Evolutionary conservation across 2,797 vertebrate genomes (phyloP).

Genomic region (Sebastes kiyomatsui): DNA sequence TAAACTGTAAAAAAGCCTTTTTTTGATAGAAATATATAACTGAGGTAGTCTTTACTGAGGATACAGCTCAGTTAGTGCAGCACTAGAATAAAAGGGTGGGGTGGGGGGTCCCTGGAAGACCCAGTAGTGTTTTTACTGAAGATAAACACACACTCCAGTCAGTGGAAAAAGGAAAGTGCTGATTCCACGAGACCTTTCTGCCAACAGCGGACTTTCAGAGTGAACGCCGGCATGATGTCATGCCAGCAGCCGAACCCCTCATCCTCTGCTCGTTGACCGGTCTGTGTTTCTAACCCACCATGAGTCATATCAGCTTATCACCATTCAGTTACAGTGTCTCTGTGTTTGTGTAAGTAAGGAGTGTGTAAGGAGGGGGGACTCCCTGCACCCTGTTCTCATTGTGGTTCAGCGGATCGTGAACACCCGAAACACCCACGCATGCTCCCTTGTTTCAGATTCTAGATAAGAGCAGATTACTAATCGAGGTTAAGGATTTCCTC

Average conservation of each 20-base stretch:
- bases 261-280: conserved; percentile 43
- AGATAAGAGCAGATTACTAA: conserved; percentile 19
- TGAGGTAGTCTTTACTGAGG: background rate
- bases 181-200: conserved; percentile 52
- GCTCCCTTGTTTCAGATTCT: conserved; percentile 11
- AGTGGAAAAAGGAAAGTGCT: conserved; percentile 62
- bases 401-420: conserved; percentile 50
- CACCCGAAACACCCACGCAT: conserved; percentile 10
- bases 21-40: background rate
- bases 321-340: conserved; percentile 20
- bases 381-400: conserved; percentile 18
- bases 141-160: conserved; percentile 29
- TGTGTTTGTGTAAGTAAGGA: conserved; percentile 39
- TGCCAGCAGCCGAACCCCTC: conserved; percentile 24
- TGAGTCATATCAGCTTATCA: conserved; percentile 56
- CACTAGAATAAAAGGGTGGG: background rate
- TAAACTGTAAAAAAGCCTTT: background rate
- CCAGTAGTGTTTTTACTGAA: conserved; percentile 28
- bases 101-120: conserved; percentile 24
- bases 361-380: background rate
- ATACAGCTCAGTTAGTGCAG: background rate
- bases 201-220: conserved; percentile 48
- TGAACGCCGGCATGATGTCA: conserved; percentile 62
- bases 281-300: conserved; percentile 38
- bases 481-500: background rate